Evolutionary conservation across 2,113 vertebrate genomes (phyloP), one percentile per base, ranked within the genome.

Genomic region (Cavia porcellus): DNA sequence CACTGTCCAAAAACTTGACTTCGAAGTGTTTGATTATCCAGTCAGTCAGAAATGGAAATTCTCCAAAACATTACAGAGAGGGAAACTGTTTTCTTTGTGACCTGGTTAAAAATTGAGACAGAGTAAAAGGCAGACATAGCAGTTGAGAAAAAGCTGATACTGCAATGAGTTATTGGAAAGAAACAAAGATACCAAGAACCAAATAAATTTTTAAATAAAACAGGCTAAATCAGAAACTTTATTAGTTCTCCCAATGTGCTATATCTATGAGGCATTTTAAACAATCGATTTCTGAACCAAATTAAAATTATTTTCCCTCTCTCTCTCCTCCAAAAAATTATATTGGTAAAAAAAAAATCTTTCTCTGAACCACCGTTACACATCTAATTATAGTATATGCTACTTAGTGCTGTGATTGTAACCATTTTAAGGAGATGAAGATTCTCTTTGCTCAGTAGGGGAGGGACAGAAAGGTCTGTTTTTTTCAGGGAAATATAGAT

Each of bases 361-460:
- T 87, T 94, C 84, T 92, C 80, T 20, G 68, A 94, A 59, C 80
- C 80, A 79, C 38, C 32, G 0, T 50, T 45, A 38, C 64, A 79
- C 86, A 38, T 68, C 75, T 96, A 97, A 98, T 98, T 94, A 95
- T 93, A 92, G 92, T 68, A 59, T 9, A 61, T 59, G 70, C 93
- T 66, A 42, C 81, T 98, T 19, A 0, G 50, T 14, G 86, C 86
- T 52, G 19, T 61, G 91, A 81, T 95, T 68, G 11, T 59, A 97
- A 93, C 93, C 96, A 79, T 97, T 98, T 96, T 94, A 97, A 97
- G 95, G 79, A 97, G 96, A 96, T 10, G 96, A 89, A 91, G 92
- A 97, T 94, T 45, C 92, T 47, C 10, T 68, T 97, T 74, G 89
- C 47, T 17, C 94, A 24, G 28, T 95, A 89, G 94, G 1, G 0